A percentile compares a stretch with the other conserved stretches of the same genome.
Evolutionary conservation across 2,888 invertebrate species (phyloP).

Genomic region (Meandrusa payeni): DNA sequence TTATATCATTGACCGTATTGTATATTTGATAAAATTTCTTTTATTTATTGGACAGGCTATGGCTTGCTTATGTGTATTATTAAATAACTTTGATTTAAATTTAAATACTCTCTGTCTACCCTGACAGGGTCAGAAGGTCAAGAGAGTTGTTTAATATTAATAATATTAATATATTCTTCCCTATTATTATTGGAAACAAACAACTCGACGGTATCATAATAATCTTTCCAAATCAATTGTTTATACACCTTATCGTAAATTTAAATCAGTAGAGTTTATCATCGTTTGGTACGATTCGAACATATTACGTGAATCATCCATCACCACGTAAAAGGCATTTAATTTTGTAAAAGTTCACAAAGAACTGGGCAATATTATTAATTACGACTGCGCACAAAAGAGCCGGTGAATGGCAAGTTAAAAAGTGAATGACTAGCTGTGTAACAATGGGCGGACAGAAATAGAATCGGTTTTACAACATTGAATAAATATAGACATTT

Average conservation of each 20-base stretch:
- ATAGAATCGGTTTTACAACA: constrained; percentile 27
- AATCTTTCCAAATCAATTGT: constrained; percentile 9
- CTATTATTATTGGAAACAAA: too few relatives aligned
- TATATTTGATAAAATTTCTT: too few relatives aligned
- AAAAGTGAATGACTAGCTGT: constrained; percentile 20
- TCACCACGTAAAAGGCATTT: constrained; percentile 10
- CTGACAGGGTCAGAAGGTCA: too few relatives aligned
- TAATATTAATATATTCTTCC: too few relatives aligned
- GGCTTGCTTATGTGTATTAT: too few relatives aligned
- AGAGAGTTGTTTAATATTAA: too few relatives aligned
- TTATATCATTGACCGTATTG: too few relatives aligned
- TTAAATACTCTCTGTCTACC: too few relatives aligned
- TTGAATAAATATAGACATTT: constrained; percentile 19
- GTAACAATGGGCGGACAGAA: constrained; percentile 19
- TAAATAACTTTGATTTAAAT: too few relatives aligned
- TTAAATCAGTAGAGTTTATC: constrained; percentile 1
- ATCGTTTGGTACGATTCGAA: constrained; percentile 5
- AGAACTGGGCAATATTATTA: constrained; percentile 2
- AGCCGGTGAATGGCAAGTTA: constrained; percentile 17
- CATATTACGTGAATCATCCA: constrained; percentile 14
- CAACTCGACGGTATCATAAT: not conserved
- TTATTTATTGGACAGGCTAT: too few relatives aligned
- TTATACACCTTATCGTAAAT: constrained; percentile 5
- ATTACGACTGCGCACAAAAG: constrained; percentile 11
- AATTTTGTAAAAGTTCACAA: constrained; percentile 9